Evolutionary conservation across 1,140 invertebrate species (phyloP).

Genomic region (Drosophila grimshawi): DNA sequence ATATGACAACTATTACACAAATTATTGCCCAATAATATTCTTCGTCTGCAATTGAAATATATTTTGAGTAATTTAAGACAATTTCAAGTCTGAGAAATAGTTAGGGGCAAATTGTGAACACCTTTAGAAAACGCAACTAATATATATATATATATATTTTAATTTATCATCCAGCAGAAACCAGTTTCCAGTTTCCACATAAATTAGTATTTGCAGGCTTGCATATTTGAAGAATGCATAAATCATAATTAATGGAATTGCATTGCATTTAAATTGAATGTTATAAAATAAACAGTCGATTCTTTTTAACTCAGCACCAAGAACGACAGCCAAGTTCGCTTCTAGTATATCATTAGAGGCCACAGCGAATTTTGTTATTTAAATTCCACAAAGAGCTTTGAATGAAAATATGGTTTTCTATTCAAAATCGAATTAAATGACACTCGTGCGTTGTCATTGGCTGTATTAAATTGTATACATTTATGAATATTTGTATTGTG

Average conservation of each 20-base stretch:
- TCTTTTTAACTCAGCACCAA: not conserved
- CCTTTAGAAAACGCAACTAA: too few relatives aligned
- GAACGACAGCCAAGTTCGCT: conserved; percentile 7
- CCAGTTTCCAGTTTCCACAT: not conserved
- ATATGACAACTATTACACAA: too few relatives aligned
- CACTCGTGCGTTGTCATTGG: conserved; percentile 8
- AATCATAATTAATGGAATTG: conserved; percentile 12
- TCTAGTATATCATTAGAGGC: conserved; percentile 16
- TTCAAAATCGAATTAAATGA: conserved; percentile 19
- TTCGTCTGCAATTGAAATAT: too few relatives aligned
- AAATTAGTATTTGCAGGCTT: not conserved
- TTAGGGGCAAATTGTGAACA: too few relatives aligned
- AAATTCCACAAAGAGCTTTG: not conserved
- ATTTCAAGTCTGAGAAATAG: too few relatives aligned
- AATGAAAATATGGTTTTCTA: conserved; percentile 12
- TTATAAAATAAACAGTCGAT: not conserved
- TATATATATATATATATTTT: not conserved
- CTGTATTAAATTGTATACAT: conserved; percentile 7
- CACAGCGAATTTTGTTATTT: not conserved
- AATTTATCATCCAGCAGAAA: not conserved
- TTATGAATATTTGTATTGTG: not conserved
- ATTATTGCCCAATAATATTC: too few relatives aligned
- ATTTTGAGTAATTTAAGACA: too few relatives aligned
- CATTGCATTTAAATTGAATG: not conserved
- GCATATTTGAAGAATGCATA: not conserved